These are phyloP conservation scores for Mormyrus lacerda DNA, from an alignment of 2,113 vertebrate genomes.

Conservation along the genomic window DNA sequence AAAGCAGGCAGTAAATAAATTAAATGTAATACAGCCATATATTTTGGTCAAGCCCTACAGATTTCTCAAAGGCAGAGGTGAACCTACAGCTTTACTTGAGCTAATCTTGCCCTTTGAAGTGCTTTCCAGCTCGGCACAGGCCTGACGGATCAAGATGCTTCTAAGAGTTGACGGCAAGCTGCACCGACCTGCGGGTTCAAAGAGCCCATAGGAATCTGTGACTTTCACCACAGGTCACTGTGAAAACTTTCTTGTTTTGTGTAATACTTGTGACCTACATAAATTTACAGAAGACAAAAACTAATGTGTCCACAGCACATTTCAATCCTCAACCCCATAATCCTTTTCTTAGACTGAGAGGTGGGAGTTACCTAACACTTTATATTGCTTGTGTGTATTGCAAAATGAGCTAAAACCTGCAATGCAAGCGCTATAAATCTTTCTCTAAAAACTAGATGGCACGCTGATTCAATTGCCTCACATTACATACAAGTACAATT, in stretches of 20 bases:
- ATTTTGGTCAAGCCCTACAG: background rate
- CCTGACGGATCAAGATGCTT: background rate
- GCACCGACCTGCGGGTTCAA: background rate
- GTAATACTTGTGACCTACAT: background rate
- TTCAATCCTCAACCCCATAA: background rate
- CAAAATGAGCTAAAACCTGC: background rate
- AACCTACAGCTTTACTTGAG: background rate
- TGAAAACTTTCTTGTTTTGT: background rate
- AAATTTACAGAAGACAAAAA: background rate
- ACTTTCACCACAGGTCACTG: background rate
- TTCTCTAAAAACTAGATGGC: background rate
- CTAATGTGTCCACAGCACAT: background rate
- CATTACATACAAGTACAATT: background rate
- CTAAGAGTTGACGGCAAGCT: background rate
- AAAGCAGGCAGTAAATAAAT: background rate
- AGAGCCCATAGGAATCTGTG: background rate
- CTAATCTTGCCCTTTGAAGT: constrained; percentile 1
- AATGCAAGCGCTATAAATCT: background rate
- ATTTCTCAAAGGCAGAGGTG: background rate
- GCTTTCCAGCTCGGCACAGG: background rate
- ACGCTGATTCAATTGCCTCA: background rate
- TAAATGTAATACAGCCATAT: background rate
- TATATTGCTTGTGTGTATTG: background rate
- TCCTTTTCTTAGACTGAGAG: background rate
- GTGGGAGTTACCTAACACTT: background rate